Evolutionary conservation across 2,888 invertebrate species (phyloP), one percentile per base, ranked within the genome.

Genomic region (Trichopoda pennipes): DNA sequence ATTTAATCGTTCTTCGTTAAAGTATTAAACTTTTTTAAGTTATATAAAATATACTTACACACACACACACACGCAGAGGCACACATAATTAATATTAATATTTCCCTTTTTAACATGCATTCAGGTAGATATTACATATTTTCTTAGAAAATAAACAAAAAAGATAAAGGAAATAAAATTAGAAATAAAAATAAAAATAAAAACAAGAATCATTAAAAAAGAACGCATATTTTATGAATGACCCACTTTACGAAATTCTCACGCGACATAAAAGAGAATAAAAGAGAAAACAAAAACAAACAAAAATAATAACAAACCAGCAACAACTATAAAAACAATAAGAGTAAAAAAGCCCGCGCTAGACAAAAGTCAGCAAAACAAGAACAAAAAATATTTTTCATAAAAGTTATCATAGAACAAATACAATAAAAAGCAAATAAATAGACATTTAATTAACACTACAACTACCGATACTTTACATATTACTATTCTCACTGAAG

Each of bases 221-320:
- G 74, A 82, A 82, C 78, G 82, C 82, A 82, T 66, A 75, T 79
- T 21, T 58, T 69, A 74, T 58, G 64, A 49, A 68, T 82, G 82
- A 82, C 82, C 82, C 75, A 82, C 78, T 75, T 81, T 74, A 7
- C 12, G 17, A 69, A 78, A 66, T 82, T 82, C 82, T 82, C 79
- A 82, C 82, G 70, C 75, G 70, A 79, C 72, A n/a, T 66, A 49
- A 58, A 75, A 42, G 58, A n/a, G 17, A 66, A 23, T 16, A 51
- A 17, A 64, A 69, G 38, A 58, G 64, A 47, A 56, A 55, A 75
- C n/a, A 80, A 32, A 35, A 49, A 38, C 53, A 42, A 75, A 56
- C 17, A 38, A 61, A 55, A 64, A 63, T 38, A 23, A 23, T n/a
- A 61, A 38, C 19, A 70, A 68, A 44, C 3, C 12, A 12, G 14